Evolutionary conservation across 2,888 invertebrate genomes (phyloP).

Genomic region (Torymus texanus): DNA sequence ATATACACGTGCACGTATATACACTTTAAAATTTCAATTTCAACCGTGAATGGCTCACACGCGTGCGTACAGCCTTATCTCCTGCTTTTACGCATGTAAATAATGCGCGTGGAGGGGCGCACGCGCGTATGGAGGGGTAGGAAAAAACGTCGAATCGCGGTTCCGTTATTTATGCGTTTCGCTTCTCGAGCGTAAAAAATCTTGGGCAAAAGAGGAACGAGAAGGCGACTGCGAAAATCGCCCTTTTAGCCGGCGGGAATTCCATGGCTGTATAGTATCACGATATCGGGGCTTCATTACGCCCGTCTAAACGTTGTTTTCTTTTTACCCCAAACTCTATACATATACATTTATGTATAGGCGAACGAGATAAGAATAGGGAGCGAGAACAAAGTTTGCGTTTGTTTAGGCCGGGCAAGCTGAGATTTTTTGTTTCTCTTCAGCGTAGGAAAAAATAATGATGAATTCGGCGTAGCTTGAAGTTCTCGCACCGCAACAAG

Average conservation of each 20-base stretch:
- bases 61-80: slow-evolving; percentile 38
- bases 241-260: slow-evolving; percentile 16
- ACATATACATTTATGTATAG: too few relatives aligned
- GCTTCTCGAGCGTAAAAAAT: slow-evolving; percentile 40
- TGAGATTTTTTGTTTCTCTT: slow-evolving; percentile 8
- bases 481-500: too few relatives aligned
- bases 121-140: background rate
- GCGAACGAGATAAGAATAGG: background rate
- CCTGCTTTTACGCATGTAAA: slow-evolving; percentile 47
- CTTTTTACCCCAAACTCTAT: slow-evolving; percentile 15
- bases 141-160: slow-evolving; percentile 38
- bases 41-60: slow-evolving; percentile 11
- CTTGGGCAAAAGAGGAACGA: slow-evolving; percentile 26
- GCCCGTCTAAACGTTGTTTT: slow-evolving; percentile 47
- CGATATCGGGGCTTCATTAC: slow-evolving; percentile 45
- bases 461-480: too few relatives aligned
- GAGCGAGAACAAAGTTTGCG: background rate
- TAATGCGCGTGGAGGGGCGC: background rate
- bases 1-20: too few relatives aligned
- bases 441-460: background rate
- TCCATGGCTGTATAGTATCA: background rate
- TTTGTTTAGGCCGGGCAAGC: background rate
- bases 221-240: background rate
- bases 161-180: slow-evolving; percentile 42
- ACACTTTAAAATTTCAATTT: slow-evolving; percentile 46